phyloP scores from a whole-genome alignment of 2,888 invertebrate species.

The Venusia cambrica region DNA sequence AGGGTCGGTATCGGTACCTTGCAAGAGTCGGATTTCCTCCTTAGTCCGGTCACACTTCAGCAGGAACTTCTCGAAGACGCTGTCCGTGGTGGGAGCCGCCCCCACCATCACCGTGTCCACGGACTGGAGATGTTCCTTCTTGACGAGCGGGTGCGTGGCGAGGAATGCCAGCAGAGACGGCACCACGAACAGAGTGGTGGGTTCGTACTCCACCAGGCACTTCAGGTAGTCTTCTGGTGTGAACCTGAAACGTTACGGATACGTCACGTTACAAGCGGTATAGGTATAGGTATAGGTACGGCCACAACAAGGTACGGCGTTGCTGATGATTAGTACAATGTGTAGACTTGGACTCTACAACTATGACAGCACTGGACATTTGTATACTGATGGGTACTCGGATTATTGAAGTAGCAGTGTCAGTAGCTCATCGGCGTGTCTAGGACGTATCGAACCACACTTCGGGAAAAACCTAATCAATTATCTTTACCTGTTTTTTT shows the following conservation, averaged over 20 bases:
- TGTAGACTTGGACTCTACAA: too few relatives aligned
- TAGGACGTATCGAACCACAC: too few relatives aligned
- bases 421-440: too few relatives aligned
- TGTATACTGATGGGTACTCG: too few relatives aligned
- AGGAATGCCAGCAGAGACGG: slow-evolving; percentile 89
- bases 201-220: slow-evolving; percentile 81
- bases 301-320: too few relatives aligned
- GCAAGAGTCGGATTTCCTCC: slow-evolving; percentile 68
- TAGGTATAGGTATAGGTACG: too few relatives aligned
- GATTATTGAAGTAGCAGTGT: too few relatives aligned
- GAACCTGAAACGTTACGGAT: slow-evolving; percentile 67
- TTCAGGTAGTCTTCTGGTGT: slow-evolving; percentile 87
- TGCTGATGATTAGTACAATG: too few relatives aligned
- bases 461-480: too few relatives aligned
- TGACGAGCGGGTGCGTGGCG: slow-evolving; percentile 86
- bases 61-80: slow-evolving; percentile 82
- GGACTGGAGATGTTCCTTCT: slow-evolving; percentile 83
- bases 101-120: slow-evolving; percentile 85
- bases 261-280: not conserved
- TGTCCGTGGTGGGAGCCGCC: slow-evolving; percentile 87
- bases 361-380: too few relatives aligned
- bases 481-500: too few relatives aligned
- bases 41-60: slow-evolving; percentile 78
- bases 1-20: too few relatives aligned
- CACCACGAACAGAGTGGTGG: slow-evolving; percentile 85